Percentiles rank a stretch among this genome's conserved stretches.
These are phyloP conservation scores for Epizoanthus scotinus DNA, from an alignment of 92 coral and sea anemone genomes.

Conservation along the genomic window DNA sequence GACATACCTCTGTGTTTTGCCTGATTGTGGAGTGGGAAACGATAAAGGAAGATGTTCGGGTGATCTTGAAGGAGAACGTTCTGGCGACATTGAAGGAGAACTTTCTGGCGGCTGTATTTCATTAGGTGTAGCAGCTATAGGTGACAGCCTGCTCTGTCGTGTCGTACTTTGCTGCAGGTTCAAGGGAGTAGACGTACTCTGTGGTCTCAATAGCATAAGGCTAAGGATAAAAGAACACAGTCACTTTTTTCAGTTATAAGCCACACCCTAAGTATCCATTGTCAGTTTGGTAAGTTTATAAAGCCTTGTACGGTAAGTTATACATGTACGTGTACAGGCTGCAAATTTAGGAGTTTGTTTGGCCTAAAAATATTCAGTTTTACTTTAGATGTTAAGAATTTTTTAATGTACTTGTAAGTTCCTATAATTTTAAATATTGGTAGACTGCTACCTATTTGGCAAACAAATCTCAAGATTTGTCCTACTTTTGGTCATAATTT, in stretches of 20 bases:
- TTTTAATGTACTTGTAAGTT: too few species aligned
- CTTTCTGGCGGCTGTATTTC: background rate
- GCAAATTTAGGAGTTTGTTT: too few species aligned
- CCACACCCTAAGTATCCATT: background rate
- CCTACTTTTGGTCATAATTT: too few species aligned
- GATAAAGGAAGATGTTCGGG: background rate
- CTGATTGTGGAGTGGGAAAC: slow-evolving; percentile 25
- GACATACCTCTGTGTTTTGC: background rate
- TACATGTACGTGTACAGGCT: too few species aligned
- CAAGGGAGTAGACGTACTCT: slow-evolving; percentile 10
- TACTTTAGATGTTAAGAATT: too few species aligned
- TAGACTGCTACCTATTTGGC: too few species aligned
- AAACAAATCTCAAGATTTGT: too few species aligned
- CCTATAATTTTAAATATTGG: too few species aligned
- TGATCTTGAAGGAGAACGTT: background rate
- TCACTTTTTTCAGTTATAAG: background rate
- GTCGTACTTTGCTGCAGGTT: background rate
- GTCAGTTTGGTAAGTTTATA: background rate
- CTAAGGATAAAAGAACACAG: background rate
- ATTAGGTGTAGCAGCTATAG: background rate
- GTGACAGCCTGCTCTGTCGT: background rate
- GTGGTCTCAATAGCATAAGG: background rate
- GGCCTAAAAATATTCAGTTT: too few species aligned
- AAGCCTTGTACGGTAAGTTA: too few species aligned
- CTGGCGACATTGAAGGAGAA: background rate